A percentile compares a stretch with the other conserved stretches of the same genome.
Evolutionary conservation across 2,113 vertebrate genomes (phyloP).

Genomic region (Cephalopterus ornatus): DNA sequence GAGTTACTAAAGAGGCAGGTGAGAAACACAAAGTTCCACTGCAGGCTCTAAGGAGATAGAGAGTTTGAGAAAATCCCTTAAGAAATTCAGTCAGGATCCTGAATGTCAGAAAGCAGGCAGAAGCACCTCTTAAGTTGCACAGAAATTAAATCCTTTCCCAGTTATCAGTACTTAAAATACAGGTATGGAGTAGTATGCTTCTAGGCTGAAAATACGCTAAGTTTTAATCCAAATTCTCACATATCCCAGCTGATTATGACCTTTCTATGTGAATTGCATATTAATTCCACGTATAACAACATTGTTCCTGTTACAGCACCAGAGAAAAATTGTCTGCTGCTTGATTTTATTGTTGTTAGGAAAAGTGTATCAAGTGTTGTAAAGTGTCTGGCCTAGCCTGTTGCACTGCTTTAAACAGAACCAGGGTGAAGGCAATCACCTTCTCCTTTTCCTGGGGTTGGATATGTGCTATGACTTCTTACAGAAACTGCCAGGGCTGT

Average conservation of each 20-base stretch:
- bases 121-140: neutral
- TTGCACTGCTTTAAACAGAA: neutral
- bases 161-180: neutral
- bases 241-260: neutral
- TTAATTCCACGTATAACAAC: neutral
- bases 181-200: neutral
- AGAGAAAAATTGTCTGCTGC: neutral
- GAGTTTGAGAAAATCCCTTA: conserved; percentile 7
- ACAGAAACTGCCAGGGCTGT: neutral
- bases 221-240: neutral
- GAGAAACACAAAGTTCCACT: neutral
- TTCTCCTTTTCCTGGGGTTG: neutral
- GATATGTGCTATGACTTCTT: neutral
- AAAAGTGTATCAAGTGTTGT: neutral
- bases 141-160: neutral
- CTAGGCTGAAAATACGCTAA: neutral
- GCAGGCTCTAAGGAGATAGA: neutral
- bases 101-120: neutral
- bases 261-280: neutral
- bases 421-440: neutral
- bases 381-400: neutral
- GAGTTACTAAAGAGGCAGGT: neutral
- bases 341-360: neutral
- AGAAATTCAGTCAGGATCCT: neutral
- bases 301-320: neutral